Base-by-base conservation (phyloP, 2,113 vertebrate genomes). In the Ophiodon elongatus region DNA sequence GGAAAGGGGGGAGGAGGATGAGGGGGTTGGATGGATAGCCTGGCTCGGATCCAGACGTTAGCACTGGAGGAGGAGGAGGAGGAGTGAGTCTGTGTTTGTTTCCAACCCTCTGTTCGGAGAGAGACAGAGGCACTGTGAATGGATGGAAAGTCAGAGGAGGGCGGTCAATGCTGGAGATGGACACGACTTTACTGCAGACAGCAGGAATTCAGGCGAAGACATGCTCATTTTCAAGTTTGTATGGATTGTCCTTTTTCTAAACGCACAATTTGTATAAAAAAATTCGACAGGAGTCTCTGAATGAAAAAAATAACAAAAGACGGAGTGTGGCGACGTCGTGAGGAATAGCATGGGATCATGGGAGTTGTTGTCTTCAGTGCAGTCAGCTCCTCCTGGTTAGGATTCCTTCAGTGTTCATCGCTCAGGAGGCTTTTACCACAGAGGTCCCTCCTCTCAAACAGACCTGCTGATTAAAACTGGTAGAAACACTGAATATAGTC, bases 1-100 rank as follows among this genome's bases (percentile, higher is more conserved):
- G 45, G 65, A 31, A 35, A 15, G 43, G 56, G 59, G 41, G 74
- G 25, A 19, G 64, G 67, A 54, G 47, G 39, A 45, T 76, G 83
- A 66, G 73, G 76, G 73, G 59, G 73, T 31, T 81, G 79, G 45
- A 47, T 78, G 45, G 84, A 75, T 76, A 56, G 37, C 25, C 68
- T 88, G 85, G 90, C 84, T 79, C 25, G 27, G 56, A 47, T 79
- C 87, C 89, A 88, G 66, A 71, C 52, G 6, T 65, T 68, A 47
- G 71, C 47, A 43, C 19, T 69, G 60, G 47, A 76, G 74, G 73
- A 83, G 64, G 45, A 76, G 70, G 76, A 82, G 65, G 59, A 84
- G 65, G 41, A 83, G 67, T 23, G 35, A 75, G 37, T 59, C 69
- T 75, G 63, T 73, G 73, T 71, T 79, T 85, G 63, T 84, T 81